phyloP scores from a whole-genome alignment of 2,888 invertebrate species.

The Bibio marci region DNA sequence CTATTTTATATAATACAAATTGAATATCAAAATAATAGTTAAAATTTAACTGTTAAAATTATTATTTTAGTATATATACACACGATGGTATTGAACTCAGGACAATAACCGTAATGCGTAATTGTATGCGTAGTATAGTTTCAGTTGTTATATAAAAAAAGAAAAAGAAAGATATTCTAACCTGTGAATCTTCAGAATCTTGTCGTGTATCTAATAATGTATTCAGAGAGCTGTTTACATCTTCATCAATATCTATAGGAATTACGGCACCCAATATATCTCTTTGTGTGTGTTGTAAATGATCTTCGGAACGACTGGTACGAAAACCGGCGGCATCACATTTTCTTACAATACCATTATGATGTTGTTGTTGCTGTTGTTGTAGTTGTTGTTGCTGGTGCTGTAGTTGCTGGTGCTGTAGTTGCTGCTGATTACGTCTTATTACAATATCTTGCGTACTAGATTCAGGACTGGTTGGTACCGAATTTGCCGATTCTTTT shows the following conservation, averaged over 20 bases:
- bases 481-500: conserved; percentile 36
- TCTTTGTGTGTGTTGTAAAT: conserved; percentile 48
- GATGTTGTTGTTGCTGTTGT: conserved; percentile 21
- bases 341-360: conserved; percentile 32
- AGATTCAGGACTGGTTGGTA: conserved; percentile 51
- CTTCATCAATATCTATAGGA: conserved; percentile 83
- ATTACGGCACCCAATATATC: conserved; percentile 55
- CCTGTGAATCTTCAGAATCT: conserved; percentile 31
- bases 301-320: conserved; percentile 84
- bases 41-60: no score
- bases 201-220: conserved; percentile 67
- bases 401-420: not conserved
- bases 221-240: conserved; percentile 83
- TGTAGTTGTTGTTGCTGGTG: conserved; percentile 25
- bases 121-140: no score
- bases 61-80: no score
- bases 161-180: no score
- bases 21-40: no score
- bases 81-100: no score
- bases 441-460: conserved; percentile 16
- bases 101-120: no score
- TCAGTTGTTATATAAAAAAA: no score
- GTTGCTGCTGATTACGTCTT: conserved; percentile 14
- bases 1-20: no score
- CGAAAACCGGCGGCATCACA: conserved; percentile 53